Percentiles rank a stretch among this genome's conserved stretches.
Conservation (phyloP, 2,113 vertebrate genomes). For the Nerophis lumbriciformis region DNA sequence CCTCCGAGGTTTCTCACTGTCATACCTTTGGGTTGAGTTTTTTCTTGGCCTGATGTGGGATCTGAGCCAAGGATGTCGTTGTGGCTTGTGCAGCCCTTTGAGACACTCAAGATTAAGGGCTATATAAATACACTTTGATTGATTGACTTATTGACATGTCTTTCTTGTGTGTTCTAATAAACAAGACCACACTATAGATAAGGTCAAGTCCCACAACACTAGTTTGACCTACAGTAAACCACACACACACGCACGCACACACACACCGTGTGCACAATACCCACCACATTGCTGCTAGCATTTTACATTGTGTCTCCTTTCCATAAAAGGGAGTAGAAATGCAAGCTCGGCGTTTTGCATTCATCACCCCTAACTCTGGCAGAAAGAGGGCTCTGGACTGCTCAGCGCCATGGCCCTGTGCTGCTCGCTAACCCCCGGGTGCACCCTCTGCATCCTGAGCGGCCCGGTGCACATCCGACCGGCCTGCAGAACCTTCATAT, state of each 20-base stretch:
- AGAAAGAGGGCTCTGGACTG: conserved; percentile 40
- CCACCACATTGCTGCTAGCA: conserved; percentile 55
- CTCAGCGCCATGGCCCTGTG: conserved; percentile 35
- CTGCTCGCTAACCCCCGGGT: conserved; percentile 35
- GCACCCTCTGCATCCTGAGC: conserved; percentile 8
- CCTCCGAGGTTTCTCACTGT: no score
- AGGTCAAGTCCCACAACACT: background rate
- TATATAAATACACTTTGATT: no score
- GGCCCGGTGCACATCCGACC: conserved; percentile 18
- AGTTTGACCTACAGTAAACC: conserved; percentile 9
- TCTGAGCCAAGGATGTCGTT: no score
- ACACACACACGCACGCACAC: background rate
- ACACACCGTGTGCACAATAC: conserved; percentile 53
- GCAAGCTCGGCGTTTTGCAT: conserved; percentile 65
- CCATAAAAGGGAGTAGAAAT: conserved; percentile 62
- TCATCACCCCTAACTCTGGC: conserved; percentile 42
- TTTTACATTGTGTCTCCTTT: conserved; percentile 69
- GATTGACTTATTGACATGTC: no score
- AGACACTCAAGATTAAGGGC: no score
- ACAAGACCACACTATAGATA: background rate
- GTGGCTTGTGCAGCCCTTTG: no score
- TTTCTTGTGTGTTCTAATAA: no score
- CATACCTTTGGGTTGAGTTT: no score
- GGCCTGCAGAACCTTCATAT: conserved; percentile 46
- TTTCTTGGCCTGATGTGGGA: no score